Conservation (phyloP, 2,797 vertebrate genomes). For the Gorsachius magnificus region DNA sequence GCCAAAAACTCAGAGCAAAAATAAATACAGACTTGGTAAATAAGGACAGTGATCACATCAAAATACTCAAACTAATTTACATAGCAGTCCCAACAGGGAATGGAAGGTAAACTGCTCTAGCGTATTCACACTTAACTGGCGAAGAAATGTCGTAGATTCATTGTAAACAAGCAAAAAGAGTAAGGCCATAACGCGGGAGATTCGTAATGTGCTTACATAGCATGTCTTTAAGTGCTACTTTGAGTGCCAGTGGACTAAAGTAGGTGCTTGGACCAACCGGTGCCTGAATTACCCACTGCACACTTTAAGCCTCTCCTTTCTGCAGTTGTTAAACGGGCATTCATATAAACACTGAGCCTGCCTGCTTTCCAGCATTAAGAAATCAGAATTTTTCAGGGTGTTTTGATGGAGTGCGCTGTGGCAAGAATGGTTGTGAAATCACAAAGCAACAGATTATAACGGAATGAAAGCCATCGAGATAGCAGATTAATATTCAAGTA, state of each 20-base stretch:
- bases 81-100: background rate
- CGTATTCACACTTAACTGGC: background rate
- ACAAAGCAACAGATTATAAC: background rate
- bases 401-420: background rate
- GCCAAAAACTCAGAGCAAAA: conserved; percentile 2
- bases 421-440: background rate
- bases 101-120: background rate
- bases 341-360: background rate
- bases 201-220: background rate
- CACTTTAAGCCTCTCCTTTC: background rate
- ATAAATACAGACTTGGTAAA: background rate
- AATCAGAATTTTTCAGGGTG: background rate
- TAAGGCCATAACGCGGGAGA: background rate
- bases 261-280: background rate
- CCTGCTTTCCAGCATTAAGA: background rate
- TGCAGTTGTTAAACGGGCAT: background rate
- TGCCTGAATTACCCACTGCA: background rate
- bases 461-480: background rate
- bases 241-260: background rate
- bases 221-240: background rate
- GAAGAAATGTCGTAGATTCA: background rate
- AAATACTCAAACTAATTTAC: background rate
- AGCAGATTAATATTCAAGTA: background rate
- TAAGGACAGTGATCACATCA: background rate
- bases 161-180: background rate